Evolutionary conservation across 1,140 invertebrate genomes (phyloP), one percentile per base, ranked within the genome.

Genomic region (Harlomillsia oculata): DNA sequence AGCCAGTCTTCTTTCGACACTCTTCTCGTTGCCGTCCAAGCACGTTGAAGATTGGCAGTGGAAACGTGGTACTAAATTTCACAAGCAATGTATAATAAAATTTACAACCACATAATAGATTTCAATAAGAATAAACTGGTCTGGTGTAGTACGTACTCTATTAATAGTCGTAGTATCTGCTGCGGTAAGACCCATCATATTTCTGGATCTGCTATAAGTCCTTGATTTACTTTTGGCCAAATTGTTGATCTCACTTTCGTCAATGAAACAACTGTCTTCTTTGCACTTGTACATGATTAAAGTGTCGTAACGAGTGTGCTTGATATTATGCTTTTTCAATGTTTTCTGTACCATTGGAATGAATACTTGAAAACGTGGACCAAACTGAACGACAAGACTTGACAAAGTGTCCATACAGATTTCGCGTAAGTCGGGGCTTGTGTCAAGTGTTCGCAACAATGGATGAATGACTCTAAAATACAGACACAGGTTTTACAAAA

Each of bases 1-100:
- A 97, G 74, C 96, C 96, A 99, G 72, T 99, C 96, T 64, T 99
- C 96, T 71, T 96, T 95, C 5, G 89, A 94, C 0, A 94, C 89
- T 53, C 89, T 77, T 46, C 88, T 79, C 5, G 83, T 85, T 0
- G 87, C 87, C n/a, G 84, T 85, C 87, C 90, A 94, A 0, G 89
- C 88, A 67, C 85, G 79, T 69, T 91, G 85, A 9, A 97, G 71
- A 70, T 89, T 90, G 2, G 80, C 78, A 6, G 85, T 82, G 9
- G 84, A 87, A 1, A 94, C 86, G 65, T 84, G 83, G n/a, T 93
- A 72, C 69, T 73, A 34, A 56, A 64, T 34, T 28, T 14, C 26
- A 53, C 28, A 61, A 5, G 40, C 21, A 44, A 34, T 32, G 21
- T 5, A 16, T 14, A n/a, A 40, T 29, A 26, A 44, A 8, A 43